Evolutionary conservation across 2,797 vertebrate genomes (phyloP).

Genomic region (Pseudotriccus pelzelni): DNA sequence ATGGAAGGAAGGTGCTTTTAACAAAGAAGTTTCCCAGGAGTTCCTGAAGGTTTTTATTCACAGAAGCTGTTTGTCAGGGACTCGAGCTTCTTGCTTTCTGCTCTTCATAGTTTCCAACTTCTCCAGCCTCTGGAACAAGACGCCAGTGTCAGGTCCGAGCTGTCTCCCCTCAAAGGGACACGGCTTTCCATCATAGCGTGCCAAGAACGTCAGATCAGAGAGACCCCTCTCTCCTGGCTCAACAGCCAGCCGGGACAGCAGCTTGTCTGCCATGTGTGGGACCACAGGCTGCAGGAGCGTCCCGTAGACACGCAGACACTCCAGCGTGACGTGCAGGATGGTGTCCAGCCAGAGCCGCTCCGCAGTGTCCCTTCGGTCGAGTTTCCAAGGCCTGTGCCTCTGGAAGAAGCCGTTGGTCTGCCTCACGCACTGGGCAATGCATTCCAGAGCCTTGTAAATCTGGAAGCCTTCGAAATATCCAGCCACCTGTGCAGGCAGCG

Average conservation of each 20-base stretch:
- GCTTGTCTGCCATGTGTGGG: constrained; percentile 80
- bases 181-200: constrained; percentile 69
- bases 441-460: constrained; percentile 91
- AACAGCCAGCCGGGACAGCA: constrained; percentile 87
- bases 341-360: constrained; percentile 87
- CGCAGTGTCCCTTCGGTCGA: constrained; percentile 61
- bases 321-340: constrained; percentile 85
- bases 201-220: constrained; percentile 78
- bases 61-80: not conserved
- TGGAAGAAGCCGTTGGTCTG: constrained; percentile 91
- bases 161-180: constrained; percentile 87
- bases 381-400: constrained; percentile 90
- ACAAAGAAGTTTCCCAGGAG: not conserved
- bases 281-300: constrained; percentile 89
- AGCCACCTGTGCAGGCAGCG: constrained; percentile 80
- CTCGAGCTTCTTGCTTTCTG: not conserved
- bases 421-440: constrained; percentile 83
- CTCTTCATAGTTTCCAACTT: not conserved
- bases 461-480: constrained; percentile 81
- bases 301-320: constrained; percentile 90
- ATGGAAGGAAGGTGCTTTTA: not conserved
- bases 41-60: not conserved
- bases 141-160: constrained; percentile 82
- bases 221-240: constrained; percentile 77
- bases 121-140: constrained; percentile 86